A percentile compares a stretch with the other conserved stretches of the same genome.
Conservation (phyloP, 2,888 invertebrate species). For the Acleris emargana region DNA sequence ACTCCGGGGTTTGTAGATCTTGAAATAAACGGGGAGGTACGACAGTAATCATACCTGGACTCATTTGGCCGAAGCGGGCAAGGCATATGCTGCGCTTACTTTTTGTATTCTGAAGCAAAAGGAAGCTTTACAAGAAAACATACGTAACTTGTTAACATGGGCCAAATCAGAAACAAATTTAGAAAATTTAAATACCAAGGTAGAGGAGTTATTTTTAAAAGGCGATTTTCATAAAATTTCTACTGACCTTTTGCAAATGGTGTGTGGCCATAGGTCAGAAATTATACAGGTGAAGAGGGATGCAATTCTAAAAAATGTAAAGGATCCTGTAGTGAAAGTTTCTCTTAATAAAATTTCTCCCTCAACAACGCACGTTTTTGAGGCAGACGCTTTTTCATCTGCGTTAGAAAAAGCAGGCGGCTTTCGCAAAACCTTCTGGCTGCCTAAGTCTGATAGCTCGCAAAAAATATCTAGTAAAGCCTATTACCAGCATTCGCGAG, state of each 20-base stretch:
- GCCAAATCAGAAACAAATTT: slow-evolving; percentile 16
- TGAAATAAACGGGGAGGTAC: slow-evolving; percentile 33
- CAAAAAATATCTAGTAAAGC: background rate
- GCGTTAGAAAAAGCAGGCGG: slow-evolving; percentile 20
- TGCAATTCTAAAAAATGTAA: background rate
- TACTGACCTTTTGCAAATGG: slow-evolving; percentile 28
- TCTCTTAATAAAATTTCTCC: slow-evolving; percentile 10
- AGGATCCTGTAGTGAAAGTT: too few species aligned
- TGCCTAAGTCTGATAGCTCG: background rate
- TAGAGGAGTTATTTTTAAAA: slow-evolving; percentile 23
- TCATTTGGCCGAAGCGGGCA: slow-evolving; percentile 23
- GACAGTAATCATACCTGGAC: slow-evolving; percentile 31
- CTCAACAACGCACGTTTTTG: slow-evolving; percentile 18
- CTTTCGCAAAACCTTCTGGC: slow-evolving; percentile 24
- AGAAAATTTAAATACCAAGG: slow-evolving; percentile 22
- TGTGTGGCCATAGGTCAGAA: slow-evolving; percentile 32
- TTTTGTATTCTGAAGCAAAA: slow-evolving; percentile 34
- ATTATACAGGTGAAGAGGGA: slow-evolving; percentile 1
- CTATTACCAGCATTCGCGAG: background rate
- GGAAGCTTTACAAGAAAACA: slow-evolving; percentile 23
- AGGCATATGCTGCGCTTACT: slow-evolving; percentile 33
- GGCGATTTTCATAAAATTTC: slow-evolving; percentile 17
- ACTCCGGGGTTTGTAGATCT: slow-evolving; percentile 33
- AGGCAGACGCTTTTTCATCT: slow-evolving; percentile 21
- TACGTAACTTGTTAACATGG: slow-evolving; percentile 27